Evolutionary conservation across 1,140 invertebrate genomes (phyloP), one percentile per base, ranked within the genome.

Genomic region (Cydia amplana): DNA sequence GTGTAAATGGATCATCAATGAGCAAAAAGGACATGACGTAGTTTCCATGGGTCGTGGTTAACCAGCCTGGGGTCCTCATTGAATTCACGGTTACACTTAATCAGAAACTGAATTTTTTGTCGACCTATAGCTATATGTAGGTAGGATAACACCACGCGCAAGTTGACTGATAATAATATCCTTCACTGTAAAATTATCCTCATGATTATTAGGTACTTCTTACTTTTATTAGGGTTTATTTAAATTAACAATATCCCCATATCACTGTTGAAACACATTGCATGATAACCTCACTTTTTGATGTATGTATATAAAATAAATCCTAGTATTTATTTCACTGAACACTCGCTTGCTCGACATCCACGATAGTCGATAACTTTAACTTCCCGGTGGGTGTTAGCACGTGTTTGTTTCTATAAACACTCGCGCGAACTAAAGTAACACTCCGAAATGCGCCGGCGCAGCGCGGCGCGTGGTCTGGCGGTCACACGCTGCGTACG

Each of bases 341-440:
- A 64, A 7, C 25, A n/a, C 10, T 36, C n/a, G 28, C 28, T 3
- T 28, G 6, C 28, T n/a, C 64, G 14, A 32, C 28, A 28, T 36
- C 10, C 18, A 36, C n/a, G n/a, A 18, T 70, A 70, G n/a, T 5
- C n/a, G n/a, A 18, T 70, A 70, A 36, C 14, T 40, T 70, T 40
- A 40, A 67, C 64, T 32, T 70, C n/a, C 28, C 16, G 28, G 25
- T 49, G 16, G 1, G 46, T 79, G 55, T 75, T 73, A 79, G 74
- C 70, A 85, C 90, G 88, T 89, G 87, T 85, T 84, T 74, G 83
- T 80, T 83, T 80, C 81, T 77, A 84, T 85, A 80, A 85, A 85
- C 84, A 86, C 83, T 74, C 84, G 83, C 88, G 85, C 75, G 77
- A 79, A 89, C 88, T 89, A 88, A 87, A 84, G 79, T 36, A 79